phyloP scores from a whole-genome alignment of 2,113 vertebrate species.

The Dipodomys ordii region DNA sequence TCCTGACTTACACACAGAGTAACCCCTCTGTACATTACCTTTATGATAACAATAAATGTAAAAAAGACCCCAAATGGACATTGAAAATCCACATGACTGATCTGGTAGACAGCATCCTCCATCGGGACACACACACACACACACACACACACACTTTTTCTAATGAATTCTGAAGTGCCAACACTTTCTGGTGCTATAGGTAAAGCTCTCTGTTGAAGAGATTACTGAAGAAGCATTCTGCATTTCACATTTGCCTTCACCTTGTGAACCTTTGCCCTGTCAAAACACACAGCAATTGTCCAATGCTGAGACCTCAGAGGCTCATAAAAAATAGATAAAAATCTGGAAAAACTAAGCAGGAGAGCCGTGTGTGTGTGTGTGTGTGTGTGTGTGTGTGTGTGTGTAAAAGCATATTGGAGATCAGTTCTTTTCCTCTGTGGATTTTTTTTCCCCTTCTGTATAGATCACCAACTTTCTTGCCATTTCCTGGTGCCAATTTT shows the following conservation, averaged over 20 bases:
- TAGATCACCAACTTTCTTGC: not conserved
- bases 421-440: not conserved
- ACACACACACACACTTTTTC: not conserved
- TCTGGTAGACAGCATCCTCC: not conserved
- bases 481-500: not conserved
- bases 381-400: too few relatives aligned
- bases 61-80: not conserved
- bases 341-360: not conserved
- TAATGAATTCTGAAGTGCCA: slow-evolving; percentile 30
- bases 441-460: not conserved
- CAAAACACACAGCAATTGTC: slow-evolving; percentile 28
- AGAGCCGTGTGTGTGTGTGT: not conserved
- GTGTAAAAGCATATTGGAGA: not conserved
- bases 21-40: too few relatives aligned
- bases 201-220: not conserved
- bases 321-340: slow-evolving; percentile 59
- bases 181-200: not conserved
- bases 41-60: too few relatives aligned
- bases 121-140: not conserved
- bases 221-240: not conserved
- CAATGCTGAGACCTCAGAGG: slow-evolving; percentile 22
- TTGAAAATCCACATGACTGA: not conserved
- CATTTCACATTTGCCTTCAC: not conserved
- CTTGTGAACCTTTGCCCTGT: slow-evolving; percentile 43
- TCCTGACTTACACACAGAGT: too few relatives aligned